Percentiles rank a stretch among this genome's conserved stretches.
phyloP scores from a whole-genome alignment of 2,113 vertebrate genomes.

The Ranitomeya variabilis region DNA sequence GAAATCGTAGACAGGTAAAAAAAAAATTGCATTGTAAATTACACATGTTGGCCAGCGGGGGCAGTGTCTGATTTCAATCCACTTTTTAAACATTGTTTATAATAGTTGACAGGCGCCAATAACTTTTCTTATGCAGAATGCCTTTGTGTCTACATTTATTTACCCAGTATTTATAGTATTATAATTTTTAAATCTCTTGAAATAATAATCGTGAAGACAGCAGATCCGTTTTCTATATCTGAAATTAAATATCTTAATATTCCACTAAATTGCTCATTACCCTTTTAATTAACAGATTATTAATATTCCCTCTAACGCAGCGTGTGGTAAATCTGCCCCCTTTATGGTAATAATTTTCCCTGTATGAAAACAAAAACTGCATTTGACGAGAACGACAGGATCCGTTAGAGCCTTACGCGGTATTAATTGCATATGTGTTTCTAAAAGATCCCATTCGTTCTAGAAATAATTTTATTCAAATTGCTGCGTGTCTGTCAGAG shows the following conservation, averaged over 20 bases:
- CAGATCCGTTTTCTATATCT: conserved; percentile 59
- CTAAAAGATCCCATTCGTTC: conserved; percentile 4
- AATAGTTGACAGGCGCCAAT: too few species aligned
- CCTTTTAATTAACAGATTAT: conserved; percentile 31
- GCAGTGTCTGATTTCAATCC: neutral
- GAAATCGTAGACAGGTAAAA: too few species aligned
- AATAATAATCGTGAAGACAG: neutral
- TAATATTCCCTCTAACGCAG: neutral
- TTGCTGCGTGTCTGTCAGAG: conserved; percentile 41
- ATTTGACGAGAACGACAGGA: neutral
- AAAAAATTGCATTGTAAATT: neutral
- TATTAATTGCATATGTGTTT: conserved; percentile 37
- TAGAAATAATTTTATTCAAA: conserved; percentile 44
- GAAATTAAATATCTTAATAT: conserved; percentile 62
- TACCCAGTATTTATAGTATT: neutral
- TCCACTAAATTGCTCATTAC: conserved; percentile 58
- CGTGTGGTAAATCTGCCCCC: neutral
- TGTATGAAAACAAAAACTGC: neutral
- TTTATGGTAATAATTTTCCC: neutral
- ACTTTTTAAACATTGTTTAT: neutral
- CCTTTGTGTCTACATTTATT: neutral
- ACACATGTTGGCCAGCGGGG: neutral
- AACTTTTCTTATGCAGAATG: neutral
- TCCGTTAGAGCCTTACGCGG: neutral
- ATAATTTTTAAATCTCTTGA: neutral